These are phyloP conservation scores for Tholera decimalis DNA, from an alignment of 2,888 invertebrate genomes.

Conservation along the genomic window DNA sequence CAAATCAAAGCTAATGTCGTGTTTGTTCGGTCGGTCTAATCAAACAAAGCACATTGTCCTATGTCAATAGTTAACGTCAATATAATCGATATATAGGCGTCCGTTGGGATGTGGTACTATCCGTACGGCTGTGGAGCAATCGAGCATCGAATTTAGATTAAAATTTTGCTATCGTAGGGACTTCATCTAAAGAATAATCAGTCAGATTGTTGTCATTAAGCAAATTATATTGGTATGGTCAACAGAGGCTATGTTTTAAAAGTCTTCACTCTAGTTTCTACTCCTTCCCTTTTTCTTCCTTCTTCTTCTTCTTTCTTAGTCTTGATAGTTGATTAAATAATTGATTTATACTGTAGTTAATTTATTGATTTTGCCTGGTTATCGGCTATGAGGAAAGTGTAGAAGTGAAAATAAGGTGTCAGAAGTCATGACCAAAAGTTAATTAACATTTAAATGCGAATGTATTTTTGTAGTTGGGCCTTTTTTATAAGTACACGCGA, in stretches of 20 bases:
- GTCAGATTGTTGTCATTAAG: neutral
- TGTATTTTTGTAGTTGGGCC: neutral
- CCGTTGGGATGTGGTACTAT: slow-evolving; percentile 34
- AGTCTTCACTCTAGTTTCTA: neutral
- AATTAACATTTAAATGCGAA: slow-evolving; percentile 3
- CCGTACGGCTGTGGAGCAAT: slow-evolving; percentile 12
- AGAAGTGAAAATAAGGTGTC: too few relatives aligned
- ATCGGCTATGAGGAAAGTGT: too few relatives aligned
- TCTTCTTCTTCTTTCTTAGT: too few relatives aligned
- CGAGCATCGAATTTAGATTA: slow-evolving; percentile 43
- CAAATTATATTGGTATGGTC: neutral
- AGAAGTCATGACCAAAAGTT: neutral
- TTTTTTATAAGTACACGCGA: neutral
- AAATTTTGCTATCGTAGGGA: slow-evolving; percentile 24
- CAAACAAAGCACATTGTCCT: slow-evolving; percentile 75
- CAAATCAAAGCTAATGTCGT: slow-evolving; percentile 76
- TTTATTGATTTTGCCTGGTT: too few relatives aligned
- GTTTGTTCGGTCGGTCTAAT: slow-evolving; percentile 73
- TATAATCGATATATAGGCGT: slow-evolving; percentile 59
- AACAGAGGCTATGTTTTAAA: neutral
- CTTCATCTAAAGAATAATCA: slow-evolving; percentile 23
- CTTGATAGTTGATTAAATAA: too few relatives aligned
- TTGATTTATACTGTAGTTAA: too few relatives aligned
- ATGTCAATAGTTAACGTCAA: slow-evolving; percentile 73
- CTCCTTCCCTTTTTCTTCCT: too few relatives aligned